Evolutionary conservation across 2,113 vertebrate genomes (phyloP).

Genomic region (Dasyurus viverrinus): DNA sequence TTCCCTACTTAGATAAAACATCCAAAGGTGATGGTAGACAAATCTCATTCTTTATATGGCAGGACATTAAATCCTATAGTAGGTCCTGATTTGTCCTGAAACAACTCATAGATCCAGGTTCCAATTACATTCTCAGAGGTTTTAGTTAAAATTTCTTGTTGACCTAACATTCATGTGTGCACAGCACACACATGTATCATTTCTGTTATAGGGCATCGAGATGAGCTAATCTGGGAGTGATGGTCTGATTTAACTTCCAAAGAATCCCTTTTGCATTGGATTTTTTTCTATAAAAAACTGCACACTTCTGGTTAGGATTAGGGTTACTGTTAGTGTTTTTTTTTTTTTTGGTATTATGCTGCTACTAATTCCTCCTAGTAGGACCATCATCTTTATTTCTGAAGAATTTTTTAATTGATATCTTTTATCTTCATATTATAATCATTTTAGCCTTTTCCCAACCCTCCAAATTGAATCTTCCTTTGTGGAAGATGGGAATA

Average conservation of each 20-base stretch:
- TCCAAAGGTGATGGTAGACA: background rate
- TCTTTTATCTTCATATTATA: background rate
- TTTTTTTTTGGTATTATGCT: background rate
- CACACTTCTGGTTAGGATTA: too few species aligned
- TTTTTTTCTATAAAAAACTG: background rate
- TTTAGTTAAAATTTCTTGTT: background rate
- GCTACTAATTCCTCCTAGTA: background rate
- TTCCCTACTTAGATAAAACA: background rate
- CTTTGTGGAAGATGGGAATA: background rate
- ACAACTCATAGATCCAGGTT: background rate
- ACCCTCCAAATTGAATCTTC: background rate
- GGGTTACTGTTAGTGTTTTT: too few species aligned
- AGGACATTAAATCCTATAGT: background rate
- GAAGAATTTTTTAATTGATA: background rate
- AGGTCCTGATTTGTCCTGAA: background rate
- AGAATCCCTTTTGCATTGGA: background rate
- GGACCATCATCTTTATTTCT: too few species aligned
- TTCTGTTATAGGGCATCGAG: too few species aligned
- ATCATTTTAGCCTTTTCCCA: background rate
- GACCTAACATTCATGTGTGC: background rate
- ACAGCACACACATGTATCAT: too few species aligned
- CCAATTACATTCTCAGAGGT: background rate
- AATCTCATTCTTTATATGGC: background rate
- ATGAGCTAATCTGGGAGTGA: background rate
- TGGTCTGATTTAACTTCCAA: background rate